Evolutionary conservation across 2,888 invertebrate genomes (phyloP).

Genomic region (Notocelia uddmanniana): DNA sequence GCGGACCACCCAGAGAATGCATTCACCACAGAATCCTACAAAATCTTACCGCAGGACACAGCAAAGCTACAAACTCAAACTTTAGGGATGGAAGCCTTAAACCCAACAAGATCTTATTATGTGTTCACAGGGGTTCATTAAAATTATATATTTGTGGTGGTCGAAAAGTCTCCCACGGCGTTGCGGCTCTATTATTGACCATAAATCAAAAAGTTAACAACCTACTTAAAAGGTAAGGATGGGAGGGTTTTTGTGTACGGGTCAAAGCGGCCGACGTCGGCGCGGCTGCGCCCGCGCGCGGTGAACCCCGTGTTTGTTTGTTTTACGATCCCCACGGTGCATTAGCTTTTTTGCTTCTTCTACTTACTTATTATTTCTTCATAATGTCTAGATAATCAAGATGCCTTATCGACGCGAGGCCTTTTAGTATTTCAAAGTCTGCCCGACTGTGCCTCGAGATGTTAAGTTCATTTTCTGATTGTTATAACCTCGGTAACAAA

Average conservation of each 20-base stretch:
- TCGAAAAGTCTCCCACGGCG: constrained; percentile 82
- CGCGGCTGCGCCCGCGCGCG: constrained; percentile 70
- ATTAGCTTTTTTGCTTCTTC: constrained; percentile 79
- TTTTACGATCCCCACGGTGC: constrained; percentile 84
- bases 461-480: constrained; percentile 42
- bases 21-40: constrained; percentile 46
- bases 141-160: constrained; percentile 81
- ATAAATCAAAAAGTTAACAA: constrained; percentile 86
- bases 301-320: constrained; percentile 81
- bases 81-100: constrained; percentile 68
- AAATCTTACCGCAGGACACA: constrained; percentile 24
- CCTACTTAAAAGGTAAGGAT: constrained; percentile 84
- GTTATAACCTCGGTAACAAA: constrained; percentile 46
- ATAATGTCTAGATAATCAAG: constrained; percentile 61
- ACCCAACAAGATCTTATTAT: constrained; percentile 76
- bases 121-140: constrained; percentile 80
- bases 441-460: constrained; percentile 28
- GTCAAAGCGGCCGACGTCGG: constrained; percentile 81
- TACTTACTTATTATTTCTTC: constrained; percentile 77
- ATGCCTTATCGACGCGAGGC: constrained; percentile 72
- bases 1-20: constrained; percentile 69
- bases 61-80: constrained; percentile 55
- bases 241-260: constrained; percentile 80
- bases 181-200: constrained; percentile 85
- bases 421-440: constrained; percentile 56